These are phyloP conservation scores for Mechanitis messenoides DNA, from an alignment of 2,888 invertebrate genomes.

Conservation along the genomic window DNA sequence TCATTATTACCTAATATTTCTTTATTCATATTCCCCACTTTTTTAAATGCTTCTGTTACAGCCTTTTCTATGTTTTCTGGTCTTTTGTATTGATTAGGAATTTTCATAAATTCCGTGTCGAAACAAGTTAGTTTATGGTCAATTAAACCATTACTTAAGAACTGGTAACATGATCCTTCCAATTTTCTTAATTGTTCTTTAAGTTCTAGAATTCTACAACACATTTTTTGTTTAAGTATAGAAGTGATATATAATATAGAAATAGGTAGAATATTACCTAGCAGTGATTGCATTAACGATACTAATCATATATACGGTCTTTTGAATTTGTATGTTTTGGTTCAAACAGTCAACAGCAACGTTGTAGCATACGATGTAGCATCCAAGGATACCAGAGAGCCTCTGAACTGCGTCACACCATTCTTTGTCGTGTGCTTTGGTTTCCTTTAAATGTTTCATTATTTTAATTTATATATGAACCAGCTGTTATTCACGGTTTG, in stretches of 20 bases:
- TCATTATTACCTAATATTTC: constrained; percentile 12
- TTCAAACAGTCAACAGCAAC: constrained; percentile 44
- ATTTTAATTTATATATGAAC: too few species aligned
- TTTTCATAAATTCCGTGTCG: constrained; percentile 41
- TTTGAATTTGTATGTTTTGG: constrained; percentile 59
- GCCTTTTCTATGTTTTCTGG: constrained; percentile 36
- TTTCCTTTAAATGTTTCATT: constrained; percentile 32
- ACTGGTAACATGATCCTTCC: constrained; percentile 44
- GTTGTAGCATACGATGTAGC: constrained; percentile 50
- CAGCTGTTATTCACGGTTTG: too few species aligned
- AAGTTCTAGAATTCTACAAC: constrained; percentile 53
- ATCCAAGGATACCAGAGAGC: constrained; percentile 43
- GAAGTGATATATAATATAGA: neutral
- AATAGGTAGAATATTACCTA: constrained; percentile 37
- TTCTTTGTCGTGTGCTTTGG: constrained; percentile 46
- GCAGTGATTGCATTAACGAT: constrained; percentile 42
- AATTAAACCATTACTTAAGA: constrained; percentile 43
- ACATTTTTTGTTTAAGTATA: neutral
- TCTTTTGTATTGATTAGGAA: constrained; percentile 37
- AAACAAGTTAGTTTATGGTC: constrained; percentile 40
- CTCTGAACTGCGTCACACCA: constrained; percentile 44
- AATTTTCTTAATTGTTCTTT: constrained; percentile 47
- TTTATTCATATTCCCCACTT: constrained; percentile 35
- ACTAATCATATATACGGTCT: constrained; percentile 40
- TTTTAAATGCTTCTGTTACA: constrained; percentile 36